phyloP scores from a whole-genome alignment of 2,797 vertebrate genomes.

The Sternarchorhynchus goeldii region DNA sequence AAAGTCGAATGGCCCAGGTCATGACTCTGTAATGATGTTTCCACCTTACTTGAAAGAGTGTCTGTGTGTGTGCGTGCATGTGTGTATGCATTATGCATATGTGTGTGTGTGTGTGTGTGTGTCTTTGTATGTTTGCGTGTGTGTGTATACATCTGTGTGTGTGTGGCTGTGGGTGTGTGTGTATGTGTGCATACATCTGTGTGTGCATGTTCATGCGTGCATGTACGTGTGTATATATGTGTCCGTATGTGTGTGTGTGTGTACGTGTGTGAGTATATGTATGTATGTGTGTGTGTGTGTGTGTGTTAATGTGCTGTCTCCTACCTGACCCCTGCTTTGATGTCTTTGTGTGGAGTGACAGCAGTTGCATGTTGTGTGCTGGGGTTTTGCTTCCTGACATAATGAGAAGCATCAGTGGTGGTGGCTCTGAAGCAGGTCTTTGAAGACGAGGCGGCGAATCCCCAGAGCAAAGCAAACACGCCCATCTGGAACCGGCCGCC shows the following conservation, averaged over 20 bases:
- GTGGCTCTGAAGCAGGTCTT: conserved; percentile 15
- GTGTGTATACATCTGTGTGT: conserved; percentile 1
- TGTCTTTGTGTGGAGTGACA: conserved; percentile 33
- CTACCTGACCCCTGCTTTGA: conserved; percentile 42
- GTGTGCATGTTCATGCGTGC: no score
- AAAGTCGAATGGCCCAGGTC: conserved; percentile 12
- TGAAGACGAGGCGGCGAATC: conserved; percentile 33
- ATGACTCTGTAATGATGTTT: conserved; percentile 17
- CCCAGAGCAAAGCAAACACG: conserved; percentile 34
- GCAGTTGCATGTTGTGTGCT: conserved; percentile 19
- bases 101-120: conserved; percentile 8
- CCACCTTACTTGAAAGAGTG: no score
- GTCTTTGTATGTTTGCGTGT: neutral
- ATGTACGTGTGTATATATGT: conserved; percentile 9
- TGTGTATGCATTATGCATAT: no score
- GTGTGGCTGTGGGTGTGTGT: no score
- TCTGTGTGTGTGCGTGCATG: neutral
- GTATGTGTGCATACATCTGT: no score
- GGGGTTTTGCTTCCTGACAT: conserved; percentile 20
- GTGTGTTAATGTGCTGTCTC: conserved; percentile 45
- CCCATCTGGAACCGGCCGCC: conserved; percentile 19
- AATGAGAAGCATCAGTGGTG: neutral
- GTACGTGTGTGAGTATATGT: conserved; percentile 15
- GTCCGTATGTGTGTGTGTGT: conserved; percentile 14
- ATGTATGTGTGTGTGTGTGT: neutral